Base-by-base conservation (phyloP, 2,797 vertebrate genomes). In the Adrianichthys oophorus region DNA sequence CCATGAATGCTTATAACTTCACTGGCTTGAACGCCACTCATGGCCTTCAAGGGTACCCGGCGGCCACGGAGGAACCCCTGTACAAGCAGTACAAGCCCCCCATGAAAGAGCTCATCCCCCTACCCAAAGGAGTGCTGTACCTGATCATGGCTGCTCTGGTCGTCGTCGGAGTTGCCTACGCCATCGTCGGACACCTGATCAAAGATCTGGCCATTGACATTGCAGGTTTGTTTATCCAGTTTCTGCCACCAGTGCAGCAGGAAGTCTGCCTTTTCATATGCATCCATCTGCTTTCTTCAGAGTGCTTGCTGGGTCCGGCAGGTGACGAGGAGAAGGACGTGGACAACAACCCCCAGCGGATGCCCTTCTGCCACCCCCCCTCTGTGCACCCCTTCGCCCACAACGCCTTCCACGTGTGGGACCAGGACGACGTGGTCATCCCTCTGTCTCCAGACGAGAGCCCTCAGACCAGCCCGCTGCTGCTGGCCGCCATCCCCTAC, bases 111-210 rank as follows among this genome's bases (percentile, higher is more conserved):
- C 85, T 94, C 7, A 82, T 95, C 62, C 90, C 90, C 0, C 54
- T 95, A 24, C 92, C 94, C 0, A 92, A 90, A 67, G 85, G 86
- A 0, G 91, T 93, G 18, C 24, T 95, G 7, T 95, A 95, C 42
- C 83, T 95, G 59, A 81, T 95, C 62, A 92, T 95, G 91, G 94
- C 93, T 0, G 92, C 80, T 0, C 45, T 92, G 74, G 92, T 94
- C 1, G 89, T 95, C 7, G 92, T 94, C 0, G 92, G 87, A 21
- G 91, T 94, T 1, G 93, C 93, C 16, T 95, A 95, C 59, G 92
- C 92, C 5, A 94, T 95, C 17, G 88, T 95, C 12, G 94, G 94
- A 59, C 94, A 95, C 79, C 89, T 95, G 37, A 93, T 95, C 77
- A 94, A 93, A 77, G 94, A 95, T 40, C 81, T 95, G 66, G 91